Evolutionary conservation across 2,113 vertebrate genomes (phyloP), one percentile per base, ranked within the genome.

Genomic region (Cavia aperea): DNA sequence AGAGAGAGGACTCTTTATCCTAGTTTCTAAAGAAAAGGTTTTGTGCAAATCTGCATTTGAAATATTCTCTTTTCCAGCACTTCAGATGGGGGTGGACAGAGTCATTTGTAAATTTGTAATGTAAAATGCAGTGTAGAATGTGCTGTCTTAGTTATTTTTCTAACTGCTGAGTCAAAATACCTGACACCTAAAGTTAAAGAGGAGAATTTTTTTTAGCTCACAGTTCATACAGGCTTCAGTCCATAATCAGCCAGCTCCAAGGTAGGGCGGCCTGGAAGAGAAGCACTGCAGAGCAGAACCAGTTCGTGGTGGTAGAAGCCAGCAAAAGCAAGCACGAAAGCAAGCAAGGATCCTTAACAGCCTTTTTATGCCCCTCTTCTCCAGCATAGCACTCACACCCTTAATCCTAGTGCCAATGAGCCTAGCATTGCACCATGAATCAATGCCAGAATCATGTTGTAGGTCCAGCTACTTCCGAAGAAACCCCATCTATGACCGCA

Each of bases 41-140:
- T 93, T 79, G 46, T 62, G 58, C 31, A 56, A 89, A 93, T 89
- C n/a, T 88, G 56, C 89, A 88, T 94, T 95, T 93, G 70, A 93
- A 90, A 88, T 79, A 70, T 75, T 92, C 73, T 90, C 62, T 16
- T 12, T 90, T 93, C 51, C 60, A 78, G 46, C 43, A 60, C 65
- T 90, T 94, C 70, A 24, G 33, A 93, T 36, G 19, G 26, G 23
- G 36, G 46, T 89, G 73, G 33, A 23, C 49, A 60, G 23, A 91
- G 9, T 63, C 39, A 75, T 82, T 82, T 62, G 65, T 66, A 46
- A 86, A 91, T 83, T 21, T 49, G 7, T 73, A 43, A 91, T 83
- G 46, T 85, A 86, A 75, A 81, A 86, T 56, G 10, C 33, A 33
- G 14, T 51, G 81, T 81, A 54, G 63, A 65, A 85, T n/a, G n/a